Evolutionary conservation across 2,113 vertebrate genomes (phyloP).

Genomic region (Laticauda laticaudata): DNA sequence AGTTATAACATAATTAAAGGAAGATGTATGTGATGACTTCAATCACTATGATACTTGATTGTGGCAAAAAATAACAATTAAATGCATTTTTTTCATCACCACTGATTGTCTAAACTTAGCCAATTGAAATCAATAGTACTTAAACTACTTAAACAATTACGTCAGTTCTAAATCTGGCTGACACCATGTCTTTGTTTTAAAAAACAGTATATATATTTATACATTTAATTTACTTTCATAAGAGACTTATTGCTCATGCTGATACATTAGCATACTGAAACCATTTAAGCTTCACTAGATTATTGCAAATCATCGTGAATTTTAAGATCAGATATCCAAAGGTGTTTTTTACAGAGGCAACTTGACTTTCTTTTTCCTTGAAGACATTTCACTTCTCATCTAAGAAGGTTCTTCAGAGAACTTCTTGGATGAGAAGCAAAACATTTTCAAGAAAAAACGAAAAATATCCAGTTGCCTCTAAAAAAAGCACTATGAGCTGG

Average conservation of each 20-base stretch:
- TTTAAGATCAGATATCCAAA: no score
- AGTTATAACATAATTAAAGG: not conserved
- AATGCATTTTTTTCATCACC: not conserved
- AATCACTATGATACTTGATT: not conserved
- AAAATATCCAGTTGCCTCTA: no score
- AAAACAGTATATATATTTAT: not conserved
- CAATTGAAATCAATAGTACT: not conserved
- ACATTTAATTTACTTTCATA: not conserved
- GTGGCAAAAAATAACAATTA: not conserved
- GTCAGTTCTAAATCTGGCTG: not conserved
- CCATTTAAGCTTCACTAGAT: not conserved
- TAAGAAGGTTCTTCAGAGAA: no score
- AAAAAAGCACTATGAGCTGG: no score
- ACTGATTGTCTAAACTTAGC: not conserved
- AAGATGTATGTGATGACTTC: not conserved
- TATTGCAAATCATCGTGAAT: not conserved
- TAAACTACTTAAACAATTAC: not conserved
- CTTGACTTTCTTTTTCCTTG: no score
- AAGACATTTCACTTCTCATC: no score
- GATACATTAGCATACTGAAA: not conserved
- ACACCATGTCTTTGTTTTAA: not conserved
- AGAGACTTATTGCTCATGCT: not conserved
- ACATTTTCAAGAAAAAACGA: no score
- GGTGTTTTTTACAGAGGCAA: no score
- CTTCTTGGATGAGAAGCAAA: no score